phyloP scores from a whole-genome alignment of 1,140 invertebrate species.

The Drosophila pandora region DNA sequence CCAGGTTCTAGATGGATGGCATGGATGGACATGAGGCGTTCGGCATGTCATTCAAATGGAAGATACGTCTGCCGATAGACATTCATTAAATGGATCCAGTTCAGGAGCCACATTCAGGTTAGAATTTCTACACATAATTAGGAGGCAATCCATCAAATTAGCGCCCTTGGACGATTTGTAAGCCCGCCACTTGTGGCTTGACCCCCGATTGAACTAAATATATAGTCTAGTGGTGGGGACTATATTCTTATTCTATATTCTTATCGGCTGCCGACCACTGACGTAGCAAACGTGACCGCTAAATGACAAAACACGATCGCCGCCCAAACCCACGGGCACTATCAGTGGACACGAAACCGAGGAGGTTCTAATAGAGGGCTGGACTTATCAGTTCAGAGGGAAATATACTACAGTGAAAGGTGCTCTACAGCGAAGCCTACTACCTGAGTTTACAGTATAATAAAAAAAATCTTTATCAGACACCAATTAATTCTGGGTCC shows the following conservation, averaged over 20 bases:
- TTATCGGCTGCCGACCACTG: slow-evolving; percentile 45
- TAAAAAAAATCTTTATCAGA: neutral
- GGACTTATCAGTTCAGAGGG: slow-evolving; percentile 12
- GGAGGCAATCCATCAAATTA: slow-evolving; percentile 61
- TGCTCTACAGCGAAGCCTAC: slow-evolving; percentile 11
- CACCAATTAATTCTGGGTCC: neutral
- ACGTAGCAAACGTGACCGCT: slow-evolving; percentile 58
- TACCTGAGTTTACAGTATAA: neutral
- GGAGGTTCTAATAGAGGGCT: slow-evolving; percentile 4
- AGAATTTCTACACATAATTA: slow-evolving; percentile 12
- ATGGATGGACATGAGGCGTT: slow-evolving; percentile 23
- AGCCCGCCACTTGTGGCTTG: slow-evolving; percentile 19
- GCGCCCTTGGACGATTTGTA: slow-evolving; percentile 55
- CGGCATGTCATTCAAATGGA: slow-evolving; percentile 14
- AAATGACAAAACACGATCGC: slow-evolving; percentile 53
- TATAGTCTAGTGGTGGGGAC: neutral
- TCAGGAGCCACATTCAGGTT: neutral
- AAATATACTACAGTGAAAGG: slow-evolving; percentile 37
- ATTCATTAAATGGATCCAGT: slow-evolving; percentile 18
- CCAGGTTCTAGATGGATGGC: slow-evolving; percentile 38
- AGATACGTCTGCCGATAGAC: neutral
- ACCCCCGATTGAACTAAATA: slow-evolving; percentile 14
- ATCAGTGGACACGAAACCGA: slow-evolving; percentile 11
- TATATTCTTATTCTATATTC: neutral
- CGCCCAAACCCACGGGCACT: slow-evolving; percentile 16